Evolutionary conservation across 2,888 invertebrate species (phyloP), one percentile per base, ranked within the genome.

Genomic region (Ecliptopera silaceata): DNA sequence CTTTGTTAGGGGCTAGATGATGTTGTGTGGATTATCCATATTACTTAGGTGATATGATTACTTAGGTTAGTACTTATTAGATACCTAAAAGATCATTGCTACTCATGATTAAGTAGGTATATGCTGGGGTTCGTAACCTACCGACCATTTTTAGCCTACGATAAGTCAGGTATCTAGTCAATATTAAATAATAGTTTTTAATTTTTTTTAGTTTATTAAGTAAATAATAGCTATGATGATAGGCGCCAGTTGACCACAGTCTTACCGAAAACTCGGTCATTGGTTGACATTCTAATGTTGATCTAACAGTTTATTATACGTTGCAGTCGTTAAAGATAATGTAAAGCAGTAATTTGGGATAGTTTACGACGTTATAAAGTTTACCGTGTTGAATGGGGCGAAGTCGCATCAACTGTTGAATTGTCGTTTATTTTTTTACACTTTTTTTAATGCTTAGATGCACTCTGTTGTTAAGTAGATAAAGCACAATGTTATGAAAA

Each of bases 291-390:
- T 22, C 13, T 13, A 32, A 43, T 38, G 48, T 31, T 48, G 13
- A 38, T 45, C 36, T 29, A 29, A 6, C 32, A 15, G 44, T 44
- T 55, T 55, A 48, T 26, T 20, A 31, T 20, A 12, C 34, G 11
- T 34, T 12, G 18, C 20, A 22, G 49, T 55, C 51, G 43, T 49
- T 49, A 47, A 38, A 34, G 45, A 49, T 44, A 52, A 44, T 59
- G 32, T 48, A 45, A 52, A 39, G 34, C 50, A 52, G 51, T 55
- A 48, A 56, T 59, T 56, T 55, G 29, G 39, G 11, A 29, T 36
- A 45, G 55, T 52, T 50, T 41, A 58, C 44, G 52, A 49, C 39
- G 47, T 47, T 41, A n/a, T 56, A 44, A 56, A 51, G 36, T 46
- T 38, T 31, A 44, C 13, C 10, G 18, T 41, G 43, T 34, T 38